Evolutionary conservation across 2,797 vertebrate species (phyloP), one percentile per base, ranked within the genome.

Genomic region (Siniperca scherzeri): DNA sequence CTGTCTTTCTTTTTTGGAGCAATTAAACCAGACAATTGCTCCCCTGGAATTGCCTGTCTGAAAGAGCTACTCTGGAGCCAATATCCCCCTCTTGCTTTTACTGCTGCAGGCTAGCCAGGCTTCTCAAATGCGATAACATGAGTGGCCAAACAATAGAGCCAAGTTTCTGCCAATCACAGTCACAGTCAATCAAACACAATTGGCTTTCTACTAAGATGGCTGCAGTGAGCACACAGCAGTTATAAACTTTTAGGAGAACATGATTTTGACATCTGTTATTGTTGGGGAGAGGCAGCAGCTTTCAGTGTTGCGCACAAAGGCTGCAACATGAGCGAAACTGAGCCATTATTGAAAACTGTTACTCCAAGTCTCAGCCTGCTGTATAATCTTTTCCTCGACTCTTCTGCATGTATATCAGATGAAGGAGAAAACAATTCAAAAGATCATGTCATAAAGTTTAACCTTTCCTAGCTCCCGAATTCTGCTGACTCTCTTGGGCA

Each of bases 11-110:
- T 93, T 95, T 94, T 89, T 91, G 87, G 88, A 93, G 93, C 94
- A 95, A 95, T 96, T 95, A 95, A 91, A 89, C 86, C 87, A 94
- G 91, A 95, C 93, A 95, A 93, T 93, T 89, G 89, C 91, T 92
- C 90, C 92, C 89, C 85, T 89, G 92, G 88, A 93, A 92, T 92
- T 92, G 93, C 87, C 85, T 90, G 92, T 88, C 91, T 92, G 89
- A 86, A 91, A 89, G 89, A 94, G 89, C 80, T 84, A 89, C 90
- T 91, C 88, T 88, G 90, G 90, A 92, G 92, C 92, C 92, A 92
- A 91, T 90, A 93, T 92, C 88, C 86, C 78, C 77, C 78, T 86
- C 83, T 85, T 92, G 87, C 80, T 86, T 91, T 94, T 88, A 88
- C 85, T 86, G 92, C 92, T 70, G 80, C 73, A 73, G 91, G 89